Percentiles rank a stretch among this genome's conserved stretches.
These are phyloP conservation scores for Pterophyllum scalare DNA, from an alignment of 2,113 vertebrate genomes.

Conservation along the genomic window DNA sequence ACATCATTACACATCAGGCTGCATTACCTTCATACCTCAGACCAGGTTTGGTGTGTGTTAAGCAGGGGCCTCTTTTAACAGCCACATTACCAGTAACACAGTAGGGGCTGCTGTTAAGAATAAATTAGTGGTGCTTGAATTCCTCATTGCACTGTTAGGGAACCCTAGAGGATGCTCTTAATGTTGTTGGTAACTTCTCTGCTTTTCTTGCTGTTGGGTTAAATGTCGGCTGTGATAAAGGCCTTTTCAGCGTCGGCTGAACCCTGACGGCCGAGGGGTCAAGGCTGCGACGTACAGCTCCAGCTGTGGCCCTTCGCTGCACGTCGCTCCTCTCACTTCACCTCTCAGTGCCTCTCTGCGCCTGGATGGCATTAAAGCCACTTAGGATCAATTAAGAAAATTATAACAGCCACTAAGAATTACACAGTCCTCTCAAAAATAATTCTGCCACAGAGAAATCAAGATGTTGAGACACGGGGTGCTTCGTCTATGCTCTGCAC, in stretches of 20 bases:
- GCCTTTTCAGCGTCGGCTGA: not conserved
- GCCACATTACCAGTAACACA: accelerated
- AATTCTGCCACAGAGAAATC: not conserved
- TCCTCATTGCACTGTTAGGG: not conserved
- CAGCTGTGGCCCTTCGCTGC: not conserved
- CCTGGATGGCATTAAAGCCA: not conserved
- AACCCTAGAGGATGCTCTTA: not conserved
- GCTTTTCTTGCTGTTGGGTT: not conserved
- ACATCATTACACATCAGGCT: not conserved
- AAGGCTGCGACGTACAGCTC: not conserved
- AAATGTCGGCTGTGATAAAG: not conserved
- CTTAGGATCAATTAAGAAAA: not conserved
- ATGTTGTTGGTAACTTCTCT: not conserved
- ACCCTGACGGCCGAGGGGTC: not conserved
- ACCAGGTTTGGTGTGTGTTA: too few species aligned
- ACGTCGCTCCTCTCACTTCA: not conserved
- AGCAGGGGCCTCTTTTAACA: not conserved
- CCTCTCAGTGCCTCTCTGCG: not conserved
- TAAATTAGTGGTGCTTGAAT: not conserved
- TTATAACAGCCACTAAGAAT: not conserved
- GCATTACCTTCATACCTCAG: too few species aligned
- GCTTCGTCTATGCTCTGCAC: accelerated
- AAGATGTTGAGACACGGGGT: accelerated
- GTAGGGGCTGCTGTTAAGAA: not conserved
- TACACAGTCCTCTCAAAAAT: not conserved